A percentile compares a stretch with the other conserved stretches of the same genome.
Evolutionary conservation across 2,797 vertebrate species (phyloP).

Genomic region (Oceanodroma leucorhoa): DNA sequence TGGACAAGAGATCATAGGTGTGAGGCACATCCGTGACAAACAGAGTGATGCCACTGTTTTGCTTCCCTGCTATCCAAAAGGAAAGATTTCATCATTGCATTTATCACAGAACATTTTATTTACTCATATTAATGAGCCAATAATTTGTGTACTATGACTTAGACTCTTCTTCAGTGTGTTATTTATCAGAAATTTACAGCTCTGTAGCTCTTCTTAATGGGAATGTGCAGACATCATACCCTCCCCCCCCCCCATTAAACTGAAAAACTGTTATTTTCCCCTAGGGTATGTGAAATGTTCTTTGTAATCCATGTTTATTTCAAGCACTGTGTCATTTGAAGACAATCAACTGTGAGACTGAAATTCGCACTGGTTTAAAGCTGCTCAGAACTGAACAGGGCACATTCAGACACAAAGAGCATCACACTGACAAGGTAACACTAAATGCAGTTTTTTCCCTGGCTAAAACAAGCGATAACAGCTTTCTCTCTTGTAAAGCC

Average conservation of each 20-base stretch:
- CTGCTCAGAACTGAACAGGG: constrained; percentile 23
- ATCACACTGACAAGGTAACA: constrained; percentile 74
- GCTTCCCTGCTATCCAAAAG: neutral
- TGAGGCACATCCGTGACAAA: neutral
- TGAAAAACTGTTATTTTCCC: neutral
- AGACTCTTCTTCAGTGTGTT: neutral
- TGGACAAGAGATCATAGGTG: rapidly evolving
- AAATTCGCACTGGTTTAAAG: constrained; percentile 71
- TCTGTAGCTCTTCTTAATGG: neutral
- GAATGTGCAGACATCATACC: neutral
- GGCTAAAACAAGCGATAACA: constrained; percentile 83
- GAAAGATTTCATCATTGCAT: neutral
- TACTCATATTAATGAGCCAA: neutral
- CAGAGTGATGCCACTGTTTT: neutral
- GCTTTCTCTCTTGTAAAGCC: constrained; percentile 82
- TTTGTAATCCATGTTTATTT: neutral
- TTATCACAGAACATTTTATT: neutral
- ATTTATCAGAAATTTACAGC: neutral
- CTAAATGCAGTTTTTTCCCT: constrained; percentile 75
- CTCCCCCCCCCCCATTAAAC: neutral
- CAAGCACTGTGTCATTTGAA: neutral
- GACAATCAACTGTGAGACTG: constrained; percentile 12
- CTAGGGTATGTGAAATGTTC: neutral
- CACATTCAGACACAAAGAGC: constrained; percentile 71
- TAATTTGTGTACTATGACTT: neutral